These are phyloP conservation scores for Heterodera schachtii DNA, from an alignment of 1,140 invertebrate genomes.

Conservation along the genomic window DNA sequence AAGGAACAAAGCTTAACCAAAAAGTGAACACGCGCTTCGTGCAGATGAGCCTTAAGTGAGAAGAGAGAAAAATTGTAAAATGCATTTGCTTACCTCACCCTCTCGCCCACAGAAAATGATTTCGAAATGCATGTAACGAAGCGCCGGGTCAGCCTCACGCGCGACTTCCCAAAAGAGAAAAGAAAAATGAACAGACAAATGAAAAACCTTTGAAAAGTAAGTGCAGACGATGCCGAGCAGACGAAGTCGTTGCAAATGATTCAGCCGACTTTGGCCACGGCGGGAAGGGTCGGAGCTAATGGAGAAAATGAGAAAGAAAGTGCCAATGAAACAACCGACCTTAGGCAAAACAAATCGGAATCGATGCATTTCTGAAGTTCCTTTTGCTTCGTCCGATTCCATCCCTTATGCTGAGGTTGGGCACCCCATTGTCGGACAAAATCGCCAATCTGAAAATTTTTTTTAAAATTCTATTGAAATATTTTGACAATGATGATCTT, in stretches of 20 bases:
- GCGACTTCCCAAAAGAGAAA: conserved; percentile 13
- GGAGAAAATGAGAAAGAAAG: neutral
- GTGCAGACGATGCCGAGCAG: conserved; percentile 28
- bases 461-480: neutral
- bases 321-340: neutral
- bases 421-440: conserved; percentile 22
- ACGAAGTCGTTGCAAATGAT: conserved; percentile 19
- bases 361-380: conserved; percentile 21
- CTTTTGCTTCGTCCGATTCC: conserved; percentile 25
- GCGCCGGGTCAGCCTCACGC: conserved; percentile 13
- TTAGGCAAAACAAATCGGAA: conserved; percentile 18
- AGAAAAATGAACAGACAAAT: neutral
- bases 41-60: conserved; percentile 6
- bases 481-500: neutral
- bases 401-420: conserved; percentile 16
- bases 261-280: conserved; percentile 7
- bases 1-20: conserved; percentile 24
- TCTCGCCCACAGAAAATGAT: conserved; percentile 30
- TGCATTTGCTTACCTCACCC: conserved; percentile 4
- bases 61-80: neutral
- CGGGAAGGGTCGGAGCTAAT: neutral
- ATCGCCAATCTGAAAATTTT: conserved; percentile 14
- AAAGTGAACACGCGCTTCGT: conserved; percentile 28
- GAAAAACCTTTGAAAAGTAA: conserved; percentile 27
- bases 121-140: conserved; percentile 29